phyloP scores from a whole-genome alignment of 1,140 invertebrate genomes.

The Psix sp. region DNA sequence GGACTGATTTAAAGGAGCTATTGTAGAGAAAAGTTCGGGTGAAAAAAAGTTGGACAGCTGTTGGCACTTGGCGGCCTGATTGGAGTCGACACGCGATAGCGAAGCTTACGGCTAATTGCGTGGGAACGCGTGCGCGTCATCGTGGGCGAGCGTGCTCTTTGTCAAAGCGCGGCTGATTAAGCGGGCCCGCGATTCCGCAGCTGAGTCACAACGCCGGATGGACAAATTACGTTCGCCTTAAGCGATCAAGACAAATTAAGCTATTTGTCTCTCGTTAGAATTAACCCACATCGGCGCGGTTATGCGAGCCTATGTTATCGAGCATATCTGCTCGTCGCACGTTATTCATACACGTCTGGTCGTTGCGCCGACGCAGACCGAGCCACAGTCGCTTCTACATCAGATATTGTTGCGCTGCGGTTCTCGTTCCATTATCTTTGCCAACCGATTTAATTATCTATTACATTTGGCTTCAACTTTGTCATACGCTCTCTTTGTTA shows the following conservation, averaged over 20 bases:
- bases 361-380: slow-evolving; percentile 31
- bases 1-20: too few relatives aligned
- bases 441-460: too few relatives aligned
- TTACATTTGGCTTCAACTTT: too few relatives aligned
- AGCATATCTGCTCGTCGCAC: slow-evolving; percentile 34
- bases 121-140: slow-evolving; percentile 47
- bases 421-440: too few relatives aligned
- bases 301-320: slow-evolving; percentile 40
- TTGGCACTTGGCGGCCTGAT: slow-evolving; percentile 25
- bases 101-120: slow-evolving; percentile 33
- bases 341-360: slow-evolving; percentile 41
- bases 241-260: slow-evolving; percentile 70
- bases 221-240: slow-evolving; percentile 68
- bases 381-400: slow-evolving; percentile 23
- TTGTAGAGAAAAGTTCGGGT: not conserved
- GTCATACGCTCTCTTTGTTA: too few relatives aligned
- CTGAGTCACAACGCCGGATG: slow-evolving; percentile 68
- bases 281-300: slow-evolving; percentile 63
- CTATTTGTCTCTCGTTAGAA: slow-evolving; percentile 68
- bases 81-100: slow-evolving; percentile 37
- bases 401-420: too few relatives aligned
- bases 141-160: slow-evolving; percentile 52
- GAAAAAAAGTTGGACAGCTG: slow-evolving; percentile 19
- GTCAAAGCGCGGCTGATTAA: slow-evolving; percentile 54
- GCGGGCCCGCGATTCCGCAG: slow-evolving; percentile 28